phyloP scores from a whole-genome alignment of 2,797 vertebrate genomes.

The Acrossocheilus fasciatus region DNA sequence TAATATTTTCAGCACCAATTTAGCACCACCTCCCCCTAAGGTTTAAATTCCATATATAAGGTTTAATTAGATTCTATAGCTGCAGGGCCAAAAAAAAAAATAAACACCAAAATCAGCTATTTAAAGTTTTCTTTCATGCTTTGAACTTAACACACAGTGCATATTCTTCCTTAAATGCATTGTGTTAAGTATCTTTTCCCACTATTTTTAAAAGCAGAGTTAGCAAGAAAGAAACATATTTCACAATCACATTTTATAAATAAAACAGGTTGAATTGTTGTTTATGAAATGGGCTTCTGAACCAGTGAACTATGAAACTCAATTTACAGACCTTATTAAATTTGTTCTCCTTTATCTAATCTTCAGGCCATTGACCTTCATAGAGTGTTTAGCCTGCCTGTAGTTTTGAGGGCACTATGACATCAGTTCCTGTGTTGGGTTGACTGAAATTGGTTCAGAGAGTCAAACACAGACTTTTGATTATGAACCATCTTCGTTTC shows the following conservation, averaged over 20 bases:
- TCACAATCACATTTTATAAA: constrained; percentile 7
- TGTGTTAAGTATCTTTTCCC: neutral
- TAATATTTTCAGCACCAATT: neutral
- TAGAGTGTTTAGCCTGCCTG: constrained; percentile 27
- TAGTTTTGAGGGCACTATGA: constrained; percentile 20
- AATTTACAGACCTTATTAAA: constrained; percentile 19
- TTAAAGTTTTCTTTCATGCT: constrained; percentile 2
- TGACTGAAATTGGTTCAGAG: constrained; percentile 17
- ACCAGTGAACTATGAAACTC: constrained; percentile 23
- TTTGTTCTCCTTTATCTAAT: constrained; percentile 23
- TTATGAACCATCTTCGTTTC: constrained; percentile 1
- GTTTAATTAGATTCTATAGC: constrained; percentile 29
- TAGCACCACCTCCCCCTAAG: neutral
- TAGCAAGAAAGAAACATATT: neutral
- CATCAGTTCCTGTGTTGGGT: constrained; percentile 7
- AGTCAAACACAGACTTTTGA: constrained; percentile 44
- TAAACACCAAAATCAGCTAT: neutral
- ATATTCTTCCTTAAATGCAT: neutral
- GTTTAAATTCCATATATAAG: constrained; percentile 1
- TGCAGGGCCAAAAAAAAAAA: neutral
- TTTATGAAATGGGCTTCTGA: constrained; percentile 8
- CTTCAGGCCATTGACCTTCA: constrained; percentile 28
- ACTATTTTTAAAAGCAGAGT: neutral
- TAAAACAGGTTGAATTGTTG: constrained; percentile 15
- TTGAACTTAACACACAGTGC: neutral